phyloP scores from a whole-genome alignment of 1,140 invertebrate species.

The Hylaeus anthracinus region DNA sequence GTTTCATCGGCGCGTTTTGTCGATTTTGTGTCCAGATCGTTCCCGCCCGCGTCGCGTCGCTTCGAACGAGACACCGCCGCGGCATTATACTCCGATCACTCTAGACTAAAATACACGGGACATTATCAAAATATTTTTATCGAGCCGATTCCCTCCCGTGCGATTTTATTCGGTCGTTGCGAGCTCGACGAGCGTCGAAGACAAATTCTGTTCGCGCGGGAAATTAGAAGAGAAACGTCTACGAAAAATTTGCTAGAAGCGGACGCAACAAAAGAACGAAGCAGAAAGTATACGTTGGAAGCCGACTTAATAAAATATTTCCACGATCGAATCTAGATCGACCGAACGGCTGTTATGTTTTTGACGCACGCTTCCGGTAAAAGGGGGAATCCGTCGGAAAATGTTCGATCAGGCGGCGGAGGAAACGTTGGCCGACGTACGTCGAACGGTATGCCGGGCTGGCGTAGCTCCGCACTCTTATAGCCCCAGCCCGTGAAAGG shows the following conservation, averaged over 20 bases:
- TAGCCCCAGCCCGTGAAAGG: conserved; percentile 8
- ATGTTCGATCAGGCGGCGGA: conserved; percentile 6
- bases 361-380: background rate
- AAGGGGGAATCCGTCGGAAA: conserved; percentile 22
- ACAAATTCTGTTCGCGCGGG: too few relatives aligned
- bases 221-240: too few relatives aligned
- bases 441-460: conserved; percentile 3
- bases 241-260: too few relatives aligned
- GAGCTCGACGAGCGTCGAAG: too few relatives aligned
- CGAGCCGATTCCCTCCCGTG: too few relatives aligned
- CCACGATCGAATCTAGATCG: too few relatives aligned
- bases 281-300: too few relatives aligned
- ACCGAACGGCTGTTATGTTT: conserved; percentile 19
- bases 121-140: too few relatives aligned
- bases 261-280: too few relatives aligned
- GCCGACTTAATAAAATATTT: too few relatives aligned
- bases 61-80: background rate
- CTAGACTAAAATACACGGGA: too few relatives aligned
- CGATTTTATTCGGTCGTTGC: too few relatives aligned
- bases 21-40: conserved; percentile 44
- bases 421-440: background rate
- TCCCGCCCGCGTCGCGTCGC: background rate
- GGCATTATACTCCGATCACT: background rate
- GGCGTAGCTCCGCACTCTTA: conserved; percentile 12
- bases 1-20: conserved; percentile 48